Base-by-base conservation (phyloP, 2,888 invertebrate species). In the Neelides folsomi region DNA sequence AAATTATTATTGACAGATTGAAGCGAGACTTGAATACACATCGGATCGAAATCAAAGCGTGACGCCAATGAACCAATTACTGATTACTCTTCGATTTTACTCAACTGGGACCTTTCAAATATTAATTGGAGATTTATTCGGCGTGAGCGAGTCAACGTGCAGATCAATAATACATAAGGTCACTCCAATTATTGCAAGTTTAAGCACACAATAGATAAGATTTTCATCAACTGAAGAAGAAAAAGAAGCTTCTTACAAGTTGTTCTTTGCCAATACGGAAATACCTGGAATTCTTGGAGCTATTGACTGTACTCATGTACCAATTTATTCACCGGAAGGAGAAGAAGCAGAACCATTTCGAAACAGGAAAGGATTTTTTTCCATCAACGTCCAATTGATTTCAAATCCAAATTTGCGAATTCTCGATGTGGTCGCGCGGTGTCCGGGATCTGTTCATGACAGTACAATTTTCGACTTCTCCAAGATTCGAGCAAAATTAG, bases 251-350 rank as follows among this genome's bases (percentile, higher is more conserved):
- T 15, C 27, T 20, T 15, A 15, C 5, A 35, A 45, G 12, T 3
- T 19, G 7, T 53, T 53, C 16, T 47, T 38, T 18, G 13, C n/a
- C 6, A 7, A 38, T 5, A n/a, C 45, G 9, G 34, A 35, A 12
- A 43, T 56, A 34, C 54, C 56, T 15, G 54, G 54, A 8, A 44
- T 54, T 12, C 34, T 56, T 10, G 54, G 56, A 18, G 51, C 51
- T 12, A 51, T 55, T 8, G 54, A 55, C 46, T 46, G 56, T 13
- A 58, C 54, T 1, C 58, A 58, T 15, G 38, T 56, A 8, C 16
- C 43, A 20, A 49, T 51, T 3, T 39, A 27, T 34, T 37, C 40
- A 1, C 45, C 51, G 1, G 54, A 51, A 18, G 53, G 51, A 1
- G 41, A 36, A 2, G 36, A 42, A 8, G 35, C 43, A 3, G 54